These are phyloP conservation scores for Acholoe squamosa DNA, from an alignment of 2,888 invertebrate species.

Conservation along the genomic window DNA sequence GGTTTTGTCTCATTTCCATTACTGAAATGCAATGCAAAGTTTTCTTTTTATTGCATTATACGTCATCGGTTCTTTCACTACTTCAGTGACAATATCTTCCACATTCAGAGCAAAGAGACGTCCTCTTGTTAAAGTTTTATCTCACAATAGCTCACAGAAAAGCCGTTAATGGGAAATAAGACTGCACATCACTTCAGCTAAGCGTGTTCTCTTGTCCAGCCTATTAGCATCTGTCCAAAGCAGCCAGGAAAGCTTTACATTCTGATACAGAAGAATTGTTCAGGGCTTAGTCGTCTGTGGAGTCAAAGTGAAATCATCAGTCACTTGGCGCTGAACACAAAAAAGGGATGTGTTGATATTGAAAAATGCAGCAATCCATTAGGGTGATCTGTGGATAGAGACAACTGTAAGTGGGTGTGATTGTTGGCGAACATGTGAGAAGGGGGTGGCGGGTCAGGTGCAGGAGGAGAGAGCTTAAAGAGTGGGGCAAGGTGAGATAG, in stretches of 20 bases:
- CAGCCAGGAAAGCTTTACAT: neutral
- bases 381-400: neutral
- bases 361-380: slow-evolving; percentile 19
- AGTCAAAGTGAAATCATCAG: neutral
- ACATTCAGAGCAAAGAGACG: too few species aligned
- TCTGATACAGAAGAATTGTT: neutral
- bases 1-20: too few species aligned
- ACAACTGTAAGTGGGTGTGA: neutral
- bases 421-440: neutral
- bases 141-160: neutral
- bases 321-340: neutral
- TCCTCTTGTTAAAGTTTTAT: neutral
- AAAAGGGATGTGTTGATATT: neutral
- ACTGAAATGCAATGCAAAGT: too few species aligned
- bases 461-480: neutral
- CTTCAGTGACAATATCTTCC: too few species aligned
- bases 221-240: neutral
- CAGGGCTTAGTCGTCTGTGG: neutral
- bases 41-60: too few species aligned
- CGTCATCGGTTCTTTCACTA: too few species aligned
- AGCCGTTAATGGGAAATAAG: neutral
- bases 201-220: neutral
- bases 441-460: neutral
- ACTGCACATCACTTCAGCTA: too few species aligned
- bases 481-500: too few species aligned